Evolutionary conservation across 2,888 invertebrate genomes (phyloP), one percentile per base, ranked within the genome.

Genomic region (Allacma fusca): DNA sequence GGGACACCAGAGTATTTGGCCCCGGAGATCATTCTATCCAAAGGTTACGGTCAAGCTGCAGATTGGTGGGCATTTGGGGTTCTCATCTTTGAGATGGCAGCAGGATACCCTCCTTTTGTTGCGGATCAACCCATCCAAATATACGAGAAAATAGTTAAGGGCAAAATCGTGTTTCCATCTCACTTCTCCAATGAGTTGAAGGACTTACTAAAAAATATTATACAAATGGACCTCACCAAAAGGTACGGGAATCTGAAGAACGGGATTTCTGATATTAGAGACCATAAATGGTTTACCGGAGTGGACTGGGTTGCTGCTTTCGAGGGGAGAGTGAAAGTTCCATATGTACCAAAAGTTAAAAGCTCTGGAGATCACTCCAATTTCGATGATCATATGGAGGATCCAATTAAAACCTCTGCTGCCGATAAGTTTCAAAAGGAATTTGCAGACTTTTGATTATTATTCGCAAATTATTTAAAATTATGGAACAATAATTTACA

Each of bases 281-380:
- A 95, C 85, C 98, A 99, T 90, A 97, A 97, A 88, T 99, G 99
- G 99, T 99, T 99, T 87, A 92, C 94, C 77, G 94, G 95, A 84
- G 97, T 97, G 81, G 99, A 99, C 88, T 99, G 99, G 99, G 98
- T 99, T 85, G 95, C 97, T 79, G 96, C 98, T 87, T 99, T 98
- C 90, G 97, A 99, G 89, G 96, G 95, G 90, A 97, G 96, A 90
- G 88, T 89, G 16, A 79, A 82, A 19, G 79, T 81, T n/a, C 85
- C 85, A 0, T 84, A 84, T 74, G 72, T 83, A 1, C 85, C 85
- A 1, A 82, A 82, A 62, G 77, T 74, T 19, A 82, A 81, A 79
- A 81, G 81, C 4, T 80, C 82, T n/a, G 84, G 84, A 19, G 85
- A 85, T 74, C 78, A 82, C 9, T 80, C 82, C 40, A 84, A 84